A percentile compares a stretch with the other conserved stretches of the same genome.
Conservation (phyloP, 2,113 vertebrate species). For the Caracal caracal region DNA sequence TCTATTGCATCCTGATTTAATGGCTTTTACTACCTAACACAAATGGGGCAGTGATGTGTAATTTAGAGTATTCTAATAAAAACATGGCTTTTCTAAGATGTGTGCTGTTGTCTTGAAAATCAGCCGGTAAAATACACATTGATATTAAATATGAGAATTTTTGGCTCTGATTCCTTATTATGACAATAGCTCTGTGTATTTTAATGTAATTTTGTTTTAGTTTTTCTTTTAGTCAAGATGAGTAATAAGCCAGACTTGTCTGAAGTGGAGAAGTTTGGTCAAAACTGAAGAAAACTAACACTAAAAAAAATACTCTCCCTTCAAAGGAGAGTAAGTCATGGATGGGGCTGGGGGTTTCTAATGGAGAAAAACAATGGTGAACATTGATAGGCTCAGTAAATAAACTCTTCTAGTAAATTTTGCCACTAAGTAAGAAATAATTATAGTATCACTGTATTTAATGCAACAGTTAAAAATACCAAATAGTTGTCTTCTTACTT, state of each 20-base stretch:
- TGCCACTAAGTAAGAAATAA: background rate
- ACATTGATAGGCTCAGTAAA: background rate
- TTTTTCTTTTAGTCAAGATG: constrained; percentile 85
- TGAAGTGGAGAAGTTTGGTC: constrained; percentile 89
- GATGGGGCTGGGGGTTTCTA: background rate
- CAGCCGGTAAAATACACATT: background rate
- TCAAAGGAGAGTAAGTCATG: constrained; percentile 86
- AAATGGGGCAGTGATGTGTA: constrained; percentile 1
- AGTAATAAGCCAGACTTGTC: constrained; percentile 93
- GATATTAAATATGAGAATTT: background rate
- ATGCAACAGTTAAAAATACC: constrained; percentile 29
- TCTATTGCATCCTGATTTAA: background rate
- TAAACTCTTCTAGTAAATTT: constrained; percentile 33
- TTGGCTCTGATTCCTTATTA: background rate
- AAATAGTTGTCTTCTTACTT: background rate
- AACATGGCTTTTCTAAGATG: background rate
- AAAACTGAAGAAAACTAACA: constrained; percentile 89
- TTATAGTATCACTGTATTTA: background rate
- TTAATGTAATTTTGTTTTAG: background rate
- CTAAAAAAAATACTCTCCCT: constrained; percentile 88
- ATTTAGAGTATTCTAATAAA: constrained; percentile 41
- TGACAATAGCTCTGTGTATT: background rate
- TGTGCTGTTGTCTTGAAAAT: constrained; percentile 44
- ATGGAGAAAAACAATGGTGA: background rate
- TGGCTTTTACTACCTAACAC: background rate